Conservation (phyloP, 2,797 vertebrate genomes). For the Crocodylus rhombifer region DNA sequence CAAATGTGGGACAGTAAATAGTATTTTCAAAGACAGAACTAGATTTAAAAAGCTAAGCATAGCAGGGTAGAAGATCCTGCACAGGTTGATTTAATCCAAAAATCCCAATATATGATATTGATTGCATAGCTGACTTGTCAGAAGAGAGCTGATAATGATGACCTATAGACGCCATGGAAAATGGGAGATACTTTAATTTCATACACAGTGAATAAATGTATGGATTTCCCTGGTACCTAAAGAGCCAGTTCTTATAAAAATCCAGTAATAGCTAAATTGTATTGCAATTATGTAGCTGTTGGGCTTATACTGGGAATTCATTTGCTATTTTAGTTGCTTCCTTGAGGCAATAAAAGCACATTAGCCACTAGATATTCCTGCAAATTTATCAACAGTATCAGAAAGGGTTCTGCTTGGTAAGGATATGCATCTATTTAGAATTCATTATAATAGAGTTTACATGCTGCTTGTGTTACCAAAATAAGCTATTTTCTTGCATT, state of each 20-base stretch:
- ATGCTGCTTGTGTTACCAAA: background rate
- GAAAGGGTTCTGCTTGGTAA: background rate
- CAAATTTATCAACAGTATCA: background rate
- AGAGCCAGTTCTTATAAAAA: background rate
- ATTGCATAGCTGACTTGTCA: background rate
- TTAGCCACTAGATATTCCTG: background rate
- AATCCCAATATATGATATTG: background rate
- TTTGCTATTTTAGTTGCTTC: background rate
- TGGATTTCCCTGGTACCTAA: rapidly evolving
- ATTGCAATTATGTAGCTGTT: rapidly evolving
- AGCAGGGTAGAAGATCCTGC: rapidly evolving
- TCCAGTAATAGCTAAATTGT: background rate
- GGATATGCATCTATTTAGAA: no score
- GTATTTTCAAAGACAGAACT: rapidly evolving
- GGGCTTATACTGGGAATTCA: background rate
- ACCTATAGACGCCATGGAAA: no score
- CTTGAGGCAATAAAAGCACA: background rate
- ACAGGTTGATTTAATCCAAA: rapidly evolving
- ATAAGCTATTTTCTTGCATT: background rate
- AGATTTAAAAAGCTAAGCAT: rapidly evolving
- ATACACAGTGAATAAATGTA: background rate
- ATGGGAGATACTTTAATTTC: background rate
- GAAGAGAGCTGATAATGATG: background rate
- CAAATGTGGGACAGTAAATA: rapidly evolving
- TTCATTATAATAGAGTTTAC: no score